Evolutionary conservation across 2,888 invertebrate species (phyloP), one percentile per base, ranked within the genome.

Genomic region (Tetanocera ferruginea): DNA sequence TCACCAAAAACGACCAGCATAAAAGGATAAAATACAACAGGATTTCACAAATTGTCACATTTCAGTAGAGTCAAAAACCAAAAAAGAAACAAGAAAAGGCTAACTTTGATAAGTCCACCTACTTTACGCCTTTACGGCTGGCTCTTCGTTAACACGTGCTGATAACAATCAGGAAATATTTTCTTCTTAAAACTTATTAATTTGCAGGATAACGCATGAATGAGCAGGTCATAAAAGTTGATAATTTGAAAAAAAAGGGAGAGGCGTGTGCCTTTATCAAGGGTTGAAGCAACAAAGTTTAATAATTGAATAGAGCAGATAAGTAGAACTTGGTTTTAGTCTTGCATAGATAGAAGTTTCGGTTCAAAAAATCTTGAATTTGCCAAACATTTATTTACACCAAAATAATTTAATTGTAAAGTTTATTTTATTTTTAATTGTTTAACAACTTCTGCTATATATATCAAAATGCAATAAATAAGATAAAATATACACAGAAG

Each of bases 91-190:
- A 52, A 23, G 64, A 73, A 78, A 74, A 76, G 62, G 76, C 37
- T 23, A 66, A 75, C 55, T 76, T 73, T 73, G 51, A 76, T 75
- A 78, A 80, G 78, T 78, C 78, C 76, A 60, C 25, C 78, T 78
- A 71, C 78, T 74, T 69, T 19, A 57, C 64, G 71, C 70, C 71
- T 75, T 25, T 64, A 69, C 67, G 67, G 75, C 62, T 6, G n/a
- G n/a, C n/a, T 25, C 49, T 19, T 69, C 66, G 55, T 67, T 66
- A 73, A 77, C 77, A 77, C 77, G 77, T 73, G 73, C 67, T 57
- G 77, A 77, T 77, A 77, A 73, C 9, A 28, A 69, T 73, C 73
- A 43, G 57, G 52, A 75, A 75, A 49, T 34, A 75, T 31, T 64
- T 72, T 71, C 37, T 67, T 25, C 23, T 73, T 73, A 57, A 57